Evolutionary conservation across 2,113 vertebrate genomes (phyloP).

Genomic region (Crotalus viridis): DNA sequence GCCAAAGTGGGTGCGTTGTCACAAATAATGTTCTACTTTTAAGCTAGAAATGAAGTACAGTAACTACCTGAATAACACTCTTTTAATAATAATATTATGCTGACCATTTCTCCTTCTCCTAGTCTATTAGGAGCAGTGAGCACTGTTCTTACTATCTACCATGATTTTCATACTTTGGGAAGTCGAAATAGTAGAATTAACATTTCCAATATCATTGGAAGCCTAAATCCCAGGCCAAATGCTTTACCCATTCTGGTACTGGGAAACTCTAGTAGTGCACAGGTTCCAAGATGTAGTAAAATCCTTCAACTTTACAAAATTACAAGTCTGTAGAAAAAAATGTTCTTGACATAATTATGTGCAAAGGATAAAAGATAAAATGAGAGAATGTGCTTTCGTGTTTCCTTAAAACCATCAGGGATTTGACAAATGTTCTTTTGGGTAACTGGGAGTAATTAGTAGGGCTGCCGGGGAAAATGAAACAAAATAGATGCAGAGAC

Average conservation of each 20-base stretch:
- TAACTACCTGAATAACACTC: constrained; percentile 37
- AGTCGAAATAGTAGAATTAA: background rate
- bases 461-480: background rate
- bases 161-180: background rate
- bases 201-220: background rate
- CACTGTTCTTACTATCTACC: background rate
- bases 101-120: background rate
- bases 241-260: background rate
- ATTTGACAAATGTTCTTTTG: background rate
- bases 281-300: background rate
- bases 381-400: background rate
- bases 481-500: background rate
- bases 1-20: constrained; percentile 63
- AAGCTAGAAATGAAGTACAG: constrained; percentile 30
- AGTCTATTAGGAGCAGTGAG: background rate
- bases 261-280: background rate
- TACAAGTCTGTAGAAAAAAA: background rate
- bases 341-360: background rate
- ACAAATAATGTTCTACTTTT: constrained; percentile 56
- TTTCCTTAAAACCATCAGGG: background rate
- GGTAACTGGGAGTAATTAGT: background rate
- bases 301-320: constrained; percentile 26
- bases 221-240: background rate
- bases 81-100: constrained; percentile 15
- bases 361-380: background rate